phyloP scores from a whole-genome alignment of 2,113 vertebrate genomes.

The Motacilla tschutschensis region DNA sequence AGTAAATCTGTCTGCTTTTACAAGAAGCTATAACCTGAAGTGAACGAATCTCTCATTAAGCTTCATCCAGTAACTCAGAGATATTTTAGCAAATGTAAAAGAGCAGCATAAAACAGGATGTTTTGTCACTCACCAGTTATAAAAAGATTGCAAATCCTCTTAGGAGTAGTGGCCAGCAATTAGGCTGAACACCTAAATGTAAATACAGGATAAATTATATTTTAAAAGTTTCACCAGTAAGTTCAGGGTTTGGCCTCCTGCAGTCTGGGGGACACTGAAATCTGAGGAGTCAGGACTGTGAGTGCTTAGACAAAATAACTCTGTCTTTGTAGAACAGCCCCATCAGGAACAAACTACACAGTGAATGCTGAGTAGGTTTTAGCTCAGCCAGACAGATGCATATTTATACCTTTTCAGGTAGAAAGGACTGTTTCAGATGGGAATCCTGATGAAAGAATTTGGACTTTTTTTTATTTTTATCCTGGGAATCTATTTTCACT shows the following conservation, averaged over 20 bases:
- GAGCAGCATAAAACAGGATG: neutral
- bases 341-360: neutral
- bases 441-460: neutral
- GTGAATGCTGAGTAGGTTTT: neutral
- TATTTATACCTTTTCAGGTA: neutral
- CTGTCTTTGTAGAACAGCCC: neutral
- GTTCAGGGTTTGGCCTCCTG: neutral
- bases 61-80: neutral
- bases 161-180: neutral
- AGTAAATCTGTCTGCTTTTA: neutral
- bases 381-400: neutral
- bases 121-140: neutral
- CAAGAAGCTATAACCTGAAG: neutral
- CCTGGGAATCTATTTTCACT: neutral
- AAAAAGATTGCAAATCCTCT: neutral
- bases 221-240: neutral
- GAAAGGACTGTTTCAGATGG: neutral
- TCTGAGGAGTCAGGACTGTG: neutral
- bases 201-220: neutral
- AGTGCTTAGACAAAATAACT: neutral
- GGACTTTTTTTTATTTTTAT: neutral
- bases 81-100: neutral
- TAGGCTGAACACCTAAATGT: neutral
- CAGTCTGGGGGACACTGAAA: neutral
- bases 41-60: neutral